Base-by-base conservation (phyloP, 2,888 invertebrate genomes). In the Heteromurus nitidus region DNA sequence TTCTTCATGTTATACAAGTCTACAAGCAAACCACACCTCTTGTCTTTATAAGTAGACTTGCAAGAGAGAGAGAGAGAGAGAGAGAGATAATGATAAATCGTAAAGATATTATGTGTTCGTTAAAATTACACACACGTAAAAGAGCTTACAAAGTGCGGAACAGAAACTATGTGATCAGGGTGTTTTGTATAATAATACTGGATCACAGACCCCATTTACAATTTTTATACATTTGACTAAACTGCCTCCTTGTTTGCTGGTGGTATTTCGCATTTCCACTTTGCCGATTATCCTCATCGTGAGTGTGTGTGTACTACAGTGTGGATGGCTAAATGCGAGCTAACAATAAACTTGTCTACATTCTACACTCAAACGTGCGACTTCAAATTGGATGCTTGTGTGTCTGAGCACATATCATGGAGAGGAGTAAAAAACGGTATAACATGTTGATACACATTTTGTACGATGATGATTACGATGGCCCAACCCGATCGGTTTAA, bases 401-500 rank as follows among this genome's bases (percentile, higher is more conserved):
- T 13, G 36, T 36, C 36, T 9, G 5, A 36, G 13, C 13, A 36
- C 36, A 36, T 36, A 36, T 9, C 13, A 36, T 62, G 62, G 62
- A 20, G 18, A 13, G 31, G 24, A 58, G 47, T 16, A 47, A 55
- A 62, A 62, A 62, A 62, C 62, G 62, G 62, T 30, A n/a, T n/a
- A 62, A 30, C 55, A 55, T 24, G 11, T 5, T 47, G 47, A 47
- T 47, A 47, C n/a, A n/a, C 11, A n/a, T 3, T 47, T 47, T 5
- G n/a, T 47, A 47, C 47, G n/a, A 55, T 55, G 20, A 36, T 36
- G 36, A 36, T 9, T 18, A 53, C 11, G 31, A 62, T 62, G 62
- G 62, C 62, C 62, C 62, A 62, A 31, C 62, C 62, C 31, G 31
- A 62, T 18, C n/a, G 16, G 47, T 36, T n/a, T 36, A 36, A n/a